These are phyloP conservation scores for Sacculina carcini DNA, from an alignment of 2,888 invertebrate genomes.

Conservation along the genomic window DNA sequence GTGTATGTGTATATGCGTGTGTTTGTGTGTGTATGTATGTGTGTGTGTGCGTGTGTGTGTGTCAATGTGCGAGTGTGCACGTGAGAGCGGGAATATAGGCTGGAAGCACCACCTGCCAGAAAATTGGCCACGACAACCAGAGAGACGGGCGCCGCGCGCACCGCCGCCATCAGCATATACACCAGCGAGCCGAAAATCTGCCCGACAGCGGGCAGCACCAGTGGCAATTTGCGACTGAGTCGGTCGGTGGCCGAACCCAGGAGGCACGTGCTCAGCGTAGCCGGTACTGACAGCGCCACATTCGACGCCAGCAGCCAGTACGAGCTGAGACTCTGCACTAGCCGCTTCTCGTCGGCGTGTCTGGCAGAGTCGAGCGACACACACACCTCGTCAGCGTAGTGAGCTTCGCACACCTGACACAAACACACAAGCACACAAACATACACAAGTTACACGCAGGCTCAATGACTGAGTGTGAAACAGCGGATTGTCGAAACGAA, in stretches of 20 bases:
- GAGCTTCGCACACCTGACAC: constrained; percentile 18
- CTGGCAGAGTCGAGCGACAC: constrained; percentile 14
- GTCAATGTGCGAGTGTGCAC: too few relatives aligned
- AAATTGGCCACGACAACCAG: not conserved
- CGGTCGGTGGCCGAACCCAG: constrained; percentile 20
- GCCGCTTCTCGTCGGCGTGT: constrained; percentile 14
- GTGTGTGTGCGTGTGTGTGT: too few relatives aligned
- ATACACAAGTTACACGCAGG: not conserved
- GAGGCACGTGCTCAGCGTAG: constrained; percentile 17
- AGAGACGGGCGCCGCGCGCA: constrained; percentile 14
- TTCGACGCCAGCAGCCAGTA: constrained; percentile 18
- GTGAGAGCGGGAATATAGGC: too few relatives aligned
- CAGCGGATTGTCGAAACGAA: too few relatives aligned
- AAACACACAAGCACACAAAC: not conserved
- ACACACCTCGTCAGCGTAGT: constrained; percentile 14
- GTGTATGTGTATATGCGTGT: too few relatives aligned
- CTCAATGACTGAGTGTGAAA: too few relatives aligned
- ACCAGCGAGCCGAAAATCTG: constrained; percentile 17
- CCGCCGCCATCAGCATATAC: constrained; percentile 18
- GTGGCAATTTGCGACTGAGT: constrained; percentile 22
- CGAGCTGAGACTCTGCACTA: constrained; percentile 17
- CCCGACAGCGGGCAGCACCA: constrained; percentile 22
- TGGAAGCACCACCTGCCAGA: not conserved
- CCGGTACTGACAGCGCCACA: constrained; percentile 17
- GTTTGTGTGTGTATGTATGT: too few relatives aligned